Percentiles rank a stretch among this genome's conserved stretches.
Conservation (phyloP, 2,888 invertebrate genomes). For the Nymphalis urticae region DNA sequence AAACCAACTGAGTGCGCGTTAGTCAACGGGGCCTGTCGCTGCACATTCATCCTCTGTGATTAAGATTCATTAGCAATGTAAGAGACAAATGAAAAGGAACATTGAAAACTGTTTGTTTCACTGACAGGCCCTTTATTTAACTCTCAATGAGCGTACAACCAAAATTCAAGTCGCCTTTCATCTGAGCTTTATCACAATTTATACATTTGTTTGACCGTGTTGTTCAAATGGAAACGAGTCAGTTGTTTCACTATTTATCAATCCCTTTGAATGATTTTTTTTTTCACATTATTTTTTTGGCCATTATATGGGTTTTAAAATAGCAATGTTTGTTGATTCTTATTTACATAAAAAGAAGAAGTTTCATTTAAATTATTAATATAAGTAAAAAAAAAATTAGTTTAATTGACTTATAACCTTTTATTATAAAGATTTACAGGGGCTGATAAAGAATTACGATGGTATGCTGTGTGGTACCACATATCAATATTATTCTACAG, state of each 20-base stretch:
- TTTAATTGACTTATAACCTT: too few species aligned
- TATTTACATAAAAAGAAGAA: too few species aligned
- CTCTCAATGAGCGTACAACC: not conserved
- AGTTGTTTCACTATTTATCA: not conserved
- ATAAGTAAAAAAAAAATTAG: too few species aligned
- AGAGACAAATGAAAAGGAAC: slow-evolving; percentile 34
- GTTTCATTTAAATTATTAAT: too few species aligned
- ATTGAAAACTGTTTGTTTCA: slow-evolving; percentile 28
- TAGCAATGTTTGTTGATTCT: too few species aligned
- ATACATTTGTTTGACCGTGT: not conserved
- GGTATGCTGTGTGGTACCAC: too few species aligned
- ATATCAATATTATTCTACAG: too few species aligned
- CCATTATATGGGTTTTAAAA: too few species aligned
- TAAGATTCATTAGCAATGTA: slow-evolving; percentile 38
- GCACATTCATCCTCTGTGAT: slow-evolving; percentile 39
- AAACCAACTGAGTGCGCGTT: slow-evolving; percentile 50
- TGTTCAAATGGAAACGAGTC: not conserved
- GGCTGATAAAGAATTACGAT: too few species aligned
- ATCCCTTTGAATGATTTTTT: not conserved
- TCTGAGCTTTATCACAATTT: not conserved
- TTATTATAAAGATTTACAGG: too few species aligned
- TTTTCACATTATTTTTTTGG: too few species aligned
- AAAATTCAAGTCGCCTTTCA: not conserved
- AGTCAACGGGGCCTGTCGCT: slow-evolving; percentile 46
- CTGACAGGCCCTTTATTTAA: slow-evolving; percentile 23